Percentiles rank a stretch among this genome's conserved stretches.
phyloP scores from a whole-genome alignment of 2,797 vertebrate genomes.

The Streptopelia turtur region DNA sequence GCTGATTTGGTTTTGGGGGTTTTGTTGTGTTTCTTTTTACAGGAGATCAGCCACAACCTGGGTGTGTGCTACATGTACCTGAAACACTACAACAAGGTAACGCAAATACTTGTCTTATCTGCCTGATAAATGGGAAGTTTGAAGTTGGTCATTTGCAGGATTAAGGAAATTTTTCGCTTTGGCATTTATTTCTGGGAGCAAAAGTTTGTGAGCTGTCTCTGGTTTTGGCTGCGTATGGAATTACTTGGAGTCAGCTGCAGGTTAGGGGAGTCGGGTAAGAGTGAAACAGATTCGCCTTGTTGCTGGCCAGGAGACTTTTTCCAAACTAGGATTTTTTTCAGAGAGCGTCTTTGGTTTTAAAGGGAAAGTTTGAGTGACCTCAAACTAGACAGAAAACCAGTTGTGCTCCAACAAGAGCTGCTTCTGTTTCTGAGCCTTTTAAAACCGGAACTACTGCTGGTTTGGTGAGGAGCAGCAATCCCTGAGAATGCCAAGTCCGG shows the following conservation, averaged over 20 bases:
- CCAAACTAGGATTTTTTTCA: neutral
- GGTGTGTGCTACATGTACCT: conserved; percentile 94
- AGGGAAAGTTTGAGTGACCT: neutral
- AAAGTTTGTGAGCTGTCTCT: neutral
- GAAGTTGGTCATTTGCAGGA: neutral
- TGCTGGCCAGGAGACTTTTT: neutral
- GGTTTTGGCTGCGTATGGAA: neutral
- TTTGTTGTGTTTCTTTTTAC: neutral
- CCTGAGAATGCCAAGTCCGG: neutral
- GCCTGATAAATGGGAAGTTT: neutral
- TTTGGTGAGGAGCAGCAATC: neutral
- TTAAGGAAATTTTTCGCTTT: neutral
- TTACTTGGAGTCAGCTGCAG: neutral
- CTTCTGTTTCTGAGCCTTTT: neutral
- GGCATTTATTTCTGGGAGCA: neutral
- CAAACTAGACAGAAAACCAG: neutral
- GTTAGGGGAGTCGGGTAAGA: neutral
- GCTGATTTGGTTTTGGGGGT: neutral
- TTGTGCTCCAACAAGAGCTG: neutral
- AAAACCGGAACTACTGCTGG: neutral
- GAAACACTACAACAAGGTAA: conserved; percentile 93
- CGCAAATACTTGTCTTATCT: neutral
- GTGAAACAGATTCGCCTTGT: neutral
- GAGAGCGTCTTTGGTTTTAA: neutral
- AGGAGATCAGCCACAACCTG: conserved; percentile 97